Evolutionary conservation across 37 sponge, comb jelly and placozoan genomes (phyloP).

Genomic region (Chondrilla cf. caribensis): DNA sequence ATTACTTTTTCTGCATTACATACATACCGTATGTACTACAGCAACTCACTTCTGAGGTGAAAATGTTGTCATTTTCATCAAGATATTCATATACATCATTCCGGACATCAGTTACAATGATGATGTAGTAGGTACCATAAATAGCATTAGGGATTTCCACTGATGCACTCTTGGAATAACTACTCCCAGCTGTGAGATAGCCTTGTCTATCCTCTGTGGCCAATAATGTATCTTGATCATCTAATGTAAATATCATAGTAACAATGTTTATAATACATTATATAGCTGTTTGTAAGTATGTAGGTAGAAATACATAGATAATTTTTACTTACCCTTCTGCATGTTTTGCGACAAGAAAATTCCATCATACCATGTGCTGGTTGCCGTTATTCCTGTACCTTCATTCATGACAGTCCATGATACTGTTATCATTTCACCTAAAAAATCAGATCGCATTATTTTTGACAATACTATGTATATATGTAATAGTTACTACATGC

Average conservation of each 20-base stretch:
- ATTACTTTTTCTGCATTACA: no score
- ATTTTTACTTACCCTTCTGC: conserved; percentile 13
- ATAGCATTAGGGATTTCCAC: not conserved
- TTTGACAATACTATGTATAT: no score
- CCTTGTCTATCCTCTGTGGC: not conserved
- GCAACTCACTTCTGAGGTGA: not conserved
- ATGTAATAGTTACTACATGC: no score
- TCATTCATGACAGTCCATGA: conserved; percentile 15
- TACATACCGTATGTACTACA: no score
- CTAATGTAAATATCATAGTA: no score
- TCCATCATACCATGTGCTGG: conserved; percentile 12
- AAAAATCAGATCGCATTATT: no score
- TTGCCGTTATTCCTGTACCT: conserved; percentile 1
- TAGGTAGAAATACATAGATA: no score
- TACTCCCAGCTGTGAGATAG: not conserved
- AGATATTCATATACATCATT: conserved; percentile 16
- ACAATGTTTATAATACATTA: no score
- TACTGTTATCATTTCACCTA: conserved; percentile 4
- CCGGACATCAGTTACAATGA: conserved; percentile 8
- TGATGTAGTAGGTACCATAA: conserved; percentile 19
- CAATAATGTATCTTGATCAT: not conserved
- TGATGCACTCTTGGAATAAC: not conserved
- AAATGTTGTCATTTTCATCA: conserved; percentile 21
- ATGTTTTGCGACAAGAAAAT: not conserved
- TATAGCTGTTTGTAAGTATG: no score